These are phyloP conservation scores for Sisyra terminalis DNA, from an alignment of 2,888 invertebrate species.

Conservation along the genomic window DNA sequence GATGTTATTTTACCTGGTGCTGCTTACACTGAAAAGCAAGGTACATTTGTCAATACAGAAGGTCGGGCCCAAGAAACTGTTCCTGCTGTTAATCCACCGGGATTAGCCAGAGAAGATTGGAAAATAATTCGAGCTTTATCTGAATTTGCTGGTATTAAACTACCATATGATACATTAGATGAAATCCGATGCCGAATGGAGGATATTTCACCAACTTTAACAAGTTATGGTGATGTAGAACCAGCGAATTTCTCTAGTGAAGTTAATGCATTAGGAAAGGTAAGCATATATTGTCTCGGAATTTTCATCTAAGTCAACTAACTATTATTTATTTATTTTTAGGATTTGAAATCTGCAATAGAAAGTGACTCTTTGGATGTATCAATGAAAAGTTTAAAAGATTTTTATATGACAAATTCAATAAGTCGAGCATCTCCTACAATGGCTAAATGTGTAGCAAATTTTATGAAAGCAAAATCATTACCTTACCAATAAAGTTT, in stretches of 20 bases:
- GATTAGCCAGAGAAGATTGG: constrained; percentile 92
- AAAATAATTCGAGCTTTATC: constrained; percentile 94
- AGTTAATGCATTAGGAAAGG: constrained; percentile 55
- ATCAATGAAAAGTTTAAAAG: constrained; percentile 59
- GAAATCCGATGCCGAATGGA: constrained; percentile 68
- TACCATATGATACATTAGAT: constrained; percentile 72
- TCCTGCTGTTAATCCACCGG: constrained; percentile 78
- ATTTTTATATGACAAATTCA: constrained; percentile 90
- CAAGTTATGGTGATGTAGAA: constrained; percentile 70
- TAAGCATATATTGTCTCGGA: too few species aligned
- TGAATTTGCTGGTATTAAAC: constrained; percentile 51
- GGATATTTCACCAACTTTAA: constrained; percentile 79
- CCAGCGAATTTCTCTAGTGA: constrained; percentile 70
- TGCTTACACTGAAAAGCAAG: constrained; percentile 97
- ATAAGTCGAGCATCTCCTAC: constrained; percentile 94
- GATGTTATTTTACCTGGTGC: constrained; percentile 90
- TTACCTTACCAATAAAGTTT: constrained; percentile 27
- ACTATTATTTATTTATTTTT: background rate
- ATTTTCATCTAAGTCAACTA: background rate
- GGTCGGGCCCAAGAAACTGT: constrained; percentile 87
- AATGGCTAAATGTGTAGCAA: constrained; percentile 96
- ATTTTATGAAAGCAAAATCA: constrained; percentile 48
- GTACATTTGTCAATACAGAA: constrained; percentile 95
- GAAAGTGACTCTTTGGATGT: constrained; percentile 40
- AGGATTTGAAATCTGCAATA: background rate